Base-by-base conservation (phyloP, 2,888 invertebrate species). In the Oscheius onirici region DNA sequence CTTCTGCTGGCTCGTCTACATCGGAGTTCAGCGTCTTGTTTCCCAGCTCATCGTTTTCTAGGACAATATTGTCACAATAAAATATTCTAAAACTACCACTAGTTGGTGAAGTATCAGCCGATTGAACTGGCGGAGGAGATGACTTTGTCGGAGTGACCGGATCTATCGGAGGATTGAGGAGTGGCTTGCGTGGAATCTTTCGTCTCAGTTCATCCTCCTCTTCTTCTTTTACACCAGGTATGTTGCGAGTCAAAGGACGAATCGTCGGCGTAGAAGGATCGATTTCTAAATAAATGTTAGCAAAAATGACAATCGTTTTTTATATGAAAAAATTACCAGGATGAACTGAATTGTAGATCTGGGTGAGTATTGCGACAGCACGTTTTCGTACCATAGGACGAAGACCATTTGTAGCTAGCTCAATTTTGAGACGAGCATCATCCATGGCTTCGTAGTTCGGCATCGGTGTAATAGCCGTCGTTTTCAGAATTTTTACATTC, bases 291-390 rank as follows among this genome's bases (percentile, higher is more conserved):
- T 60, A 46, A 41, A 51, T 55, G 22, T 17, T 57, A 57, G 13
- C 6, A n/a, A 11, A 22, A 58, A n/a, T 13, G 46, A 52, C 8
- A n/a, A n/a, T 57, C 22, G 11, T 26, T 41, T 15, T 13, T 55
- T 17, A 58, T 24, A 46, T 22, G 1, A 22, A 11, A 55, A 34
- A 55, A 43, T 28, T 58, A 75, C 75, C 69, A 17, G 85, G 86
- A 75, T 86, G 86, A 1, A 82, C 71, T 10, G 72, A 75, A 6
- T 83, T 79, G 71, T 83, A 86, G 20, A 84, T 84, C 57, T 74
- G 70, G 8, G 66, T 74, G 10, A 86, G 77, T 52, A 76, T 70
- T 41, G 73, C 75, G 13, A 86, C 74, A 51, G 83, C 85, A 51
- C 72, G 71, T 58, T 83, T 83, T 52, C 77, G 69, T 2, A 83